Percentiles rank a stretch among this genome's conserved stretches.
Evolutionary conservation across 2,797 vertebrate genomes (phyloP).

Genomic region (Rhinichthys osculus): DNA sequence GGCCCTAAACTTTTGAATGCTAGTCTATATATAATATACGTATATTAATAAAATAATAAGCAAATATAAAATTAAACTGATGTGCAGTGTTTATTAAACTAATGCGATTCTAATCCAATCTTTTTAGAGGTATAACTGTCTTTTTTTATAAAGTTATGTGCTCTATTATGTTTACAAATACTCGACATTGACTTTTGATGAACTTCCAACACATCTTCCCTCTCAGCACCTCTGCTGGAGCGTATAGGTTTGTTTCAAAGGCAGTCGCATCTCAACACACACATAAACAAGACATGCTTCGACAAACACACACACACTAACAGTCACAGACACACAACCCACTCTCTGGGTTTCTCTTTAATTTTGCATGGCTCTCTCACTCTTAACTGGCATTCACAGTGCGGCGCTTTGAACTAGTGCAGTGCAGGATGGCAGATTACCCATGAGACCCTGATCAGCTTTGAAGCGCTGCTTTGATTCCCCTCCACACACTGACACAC

Average conservation of each 20-base stretch:
- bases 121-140: not conserved
- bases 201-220: constrained; percentile 7
- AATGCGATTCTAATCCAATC: not conserved
- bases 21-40: not conserved
- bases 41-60: not conserved
- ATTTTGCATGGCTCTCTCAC: constrained; percentile 48
- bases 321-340: constrained; percentile 68
- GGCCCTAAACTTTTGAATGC: not conserved
- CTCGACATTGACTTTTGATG: constrained; percentile 5
- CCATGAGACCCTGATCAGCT: constrained; percentile 95
- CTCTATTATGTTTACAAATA: constrained; percentile 1
- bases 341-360: constrained; percentile 64
- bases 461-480: constrained; percentile 99
- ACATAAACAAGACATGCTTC: constrained; percentile 58
- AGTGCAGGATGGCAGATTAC: constrained; percentile 82
- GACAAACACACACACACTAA: constrained; percentile 3
- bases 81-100: not conserved
- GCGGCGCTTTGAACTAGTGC: constrained; percentile 51
- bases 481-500: constrained; percentile 79
- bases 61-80: not conserved
- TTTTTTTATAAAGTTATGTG: not conserved
- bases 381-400: constrained; percentile 59
- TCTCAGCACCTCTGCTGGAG: not conserved
- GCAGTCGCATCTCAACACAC: constrained; percentile 85
- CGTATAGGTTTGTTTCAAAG: constrained; percentile 78